phyloP scores from a whole-genome alignment of 2,797 vertebrate species.

The Xenops minutus region DNA sequence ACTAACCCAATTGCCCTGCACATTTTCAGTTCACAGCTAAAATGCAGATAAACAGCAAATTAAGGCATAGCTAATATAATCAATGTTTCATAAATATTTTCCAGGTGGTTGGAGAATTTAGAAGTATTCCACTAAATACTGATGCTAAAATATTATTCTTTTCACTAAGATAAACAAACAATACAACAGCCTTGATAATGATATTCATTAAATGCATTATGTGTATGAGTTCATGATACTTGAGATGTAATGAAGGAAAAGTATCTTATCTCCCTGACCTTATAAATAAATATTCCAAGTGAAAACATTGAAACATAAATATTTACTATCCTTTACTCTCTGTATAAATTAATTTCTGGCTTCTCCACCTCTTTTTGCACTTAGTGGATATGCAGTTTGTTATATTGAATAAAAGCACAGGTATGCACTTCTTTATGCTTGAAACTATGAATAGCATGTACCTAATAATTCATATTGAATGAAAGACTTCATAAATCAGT shows the following conservation, averaged over 20 bases:
- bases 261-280: background rate
- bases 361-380: conserved; percentile 40
- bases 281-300: background rate
- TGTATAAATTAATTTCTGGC: conserved; percentile 7
- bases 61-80: background rate
- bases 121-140: background rate
- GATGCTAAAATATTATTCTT: background rate
- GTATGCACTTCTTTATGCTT: background rate
- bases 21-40: background rate
- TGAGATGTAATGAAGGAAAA: background rate
- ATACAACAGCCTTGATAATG: background rate
- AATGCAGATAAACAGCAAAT: background rate
- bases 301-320: background rate
- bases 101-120: background rate
- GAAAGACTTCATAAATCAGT: conserved; percentile 69
- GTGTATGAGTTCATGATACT: background rate
- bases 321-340: conserved; percentile 22
- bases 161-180: background rate
- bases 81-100: background rate
- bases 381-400: conserved; percentile 9
- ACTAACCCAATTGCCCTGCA: background rate
- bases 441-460: background rate
- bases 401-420: conserved; percentile 3
- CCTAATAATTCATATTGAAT: conserved; percentile 56
- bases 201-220: background rate